Evolutionary conservation across 2,797 vertebrate genomes (phyloP).

Genomic region (Danio aesculapii): DNA sequence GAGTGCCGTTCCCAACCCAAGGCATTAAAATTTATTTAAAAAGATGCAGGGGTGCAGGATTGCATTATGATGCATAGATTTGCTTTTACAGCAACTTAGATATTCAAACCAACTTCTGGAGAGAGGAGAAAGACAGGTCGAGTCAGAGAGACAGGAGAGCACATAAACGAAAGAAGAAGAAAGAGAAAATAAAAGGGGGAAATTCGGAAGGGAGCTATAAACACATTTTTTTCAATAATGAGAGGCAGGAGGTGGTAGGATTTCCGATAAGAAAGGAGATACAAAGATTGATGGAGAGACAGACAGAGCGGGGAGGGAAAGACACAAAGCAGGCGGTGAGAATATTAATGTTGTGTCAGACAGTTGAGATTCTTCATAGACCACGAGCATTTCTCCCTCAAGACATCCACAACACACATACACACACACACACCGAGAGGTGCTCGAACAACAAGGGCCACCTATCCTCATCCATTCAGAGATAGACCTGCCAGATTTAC

Average conservation of each 20-base stretch:
- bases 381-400: conserved; percentile 53
- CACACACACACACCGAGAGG: conserved; percentile 40
- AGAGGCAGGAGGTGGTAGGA: conserved; percentile 60
- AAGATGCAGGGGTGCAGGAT: conserved; percentile 58
- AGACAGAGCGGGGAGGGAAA: conserved; percentile 43
- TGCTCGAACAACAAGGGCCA: conserved; percentile 43
- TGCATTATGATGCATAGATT: conserved; percentile 74
- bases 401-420: conserved; percentile 32
- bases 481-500: conserved; percentile 27
- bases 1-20: neutral
- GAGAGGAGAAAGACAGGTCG: conserved; percentile 51
- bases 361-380: conserved; percentile 73
- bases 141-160: conserved; percentile 32
- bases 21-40: conserved; percentile 37
- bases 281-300: conserved; percentile 56
- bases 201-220: conserved; percentile 23
- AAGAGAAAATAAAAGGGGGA: neutral
- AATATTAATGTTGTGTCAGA: conserved; percentile 80
- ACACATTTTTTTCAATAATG: conserved; percentile 33
- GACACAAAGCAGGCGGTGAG: conserved; percentile 61
- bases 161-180: conserved; percentile 41
- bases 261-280: conserved; percentile 56
- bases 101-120: conserved; percentile 80
- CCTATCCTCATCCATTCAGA: conserved; percentile 28
- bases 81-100: conserved; percentile 73